A percentile compares a stretch with the other conserved stretches of the same genome.
phyloP scores from a whole-genome alignment of 2,888 invertebrate species.

The Miltochrista miniata region DNA sequence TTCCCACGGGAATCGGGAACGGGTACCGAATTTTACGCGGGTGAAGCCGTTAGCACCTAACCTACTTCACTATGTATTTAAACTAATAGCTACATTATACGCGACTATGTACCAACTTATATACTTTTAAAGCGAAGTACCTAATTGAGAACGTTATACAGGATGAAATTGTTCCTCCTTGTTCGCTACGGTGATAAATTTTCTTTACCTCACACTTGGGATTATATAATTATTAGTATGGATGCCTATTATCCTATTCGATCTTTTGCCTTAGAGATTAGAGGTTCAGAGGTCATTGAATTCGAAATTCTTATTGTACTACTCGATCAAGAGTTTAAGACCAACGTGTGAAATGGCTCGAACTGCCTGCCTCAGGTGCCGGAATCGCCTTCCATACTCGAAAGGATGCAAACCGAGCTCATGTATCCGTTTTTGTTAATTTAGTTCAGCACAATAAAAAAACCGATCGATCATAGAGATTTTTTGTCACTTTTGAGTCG shows the following conservation, averaged over 20 bases:
- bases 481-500: too few species aligned
- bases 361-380: too few species aligned
- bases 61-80: constrained; percentile 35
- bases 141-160: constrained; percentile 32
- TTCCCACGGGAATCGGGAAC: too few species aligned
- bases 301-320: not conserved
- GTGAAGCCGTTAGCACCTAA: not conserved
- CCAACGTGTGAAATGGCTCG: too few species aligned
- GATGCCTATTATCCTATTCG: too few species aligned
- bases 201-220: constrained; percentile 13
- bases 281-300: not conserved
- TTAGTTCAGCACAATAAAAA: too few species aligned
- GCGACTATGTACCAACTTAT: constrained; percentile 28
- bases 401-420: too few species aligned
- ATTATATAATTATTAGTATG: constrained; percentile 10
- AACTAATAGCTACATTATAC: constrained; percentile 39
- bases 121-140: constrained; percentile 34
- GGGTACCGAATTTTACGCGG: too few species aligned
- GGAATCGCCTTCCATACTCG: too few species aligned
- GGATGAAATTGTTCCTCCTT: constrained; percentile 19
- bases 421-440: too few species aligned
- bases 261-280: not conserved
- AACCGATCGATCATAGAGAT: too few species aligned
- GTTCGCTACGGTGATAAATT: constrained; percentile 10
- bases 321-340: too few species aligned